These are phyloP conservation scores for Perizoma flavofasciatum DNA, from an alignment of 2,888 invertebrate species.

Conservation along the genomic window DNA sequence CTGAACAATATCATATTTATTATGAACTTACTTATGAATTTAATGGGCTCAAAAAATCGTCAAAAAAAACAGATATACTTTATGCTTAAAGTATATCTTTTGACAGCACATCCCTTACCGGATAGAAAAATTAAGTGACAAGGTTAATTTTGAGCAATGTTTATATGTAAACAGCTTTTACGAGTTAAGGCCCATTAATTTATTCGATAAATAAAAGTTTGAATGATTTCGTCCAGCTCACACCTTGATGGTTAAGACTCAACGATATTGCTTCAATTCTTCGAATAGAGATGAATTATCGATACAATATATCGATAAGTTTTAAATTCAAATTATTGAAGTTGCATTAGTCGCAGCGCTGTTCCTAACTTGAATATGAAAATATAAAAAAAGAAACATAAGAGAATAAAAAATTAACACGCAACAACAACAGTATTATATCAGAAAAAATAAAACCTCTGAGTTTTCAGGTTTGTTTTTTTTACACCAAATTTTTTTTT, in stretches of 20 bases:
- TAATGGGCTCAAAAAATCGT: too few species aligned
- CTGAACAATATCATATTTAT: not conserved
- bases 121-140: too few species aligned
- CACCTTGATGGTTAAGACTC: slow-evolving; percentile 1
- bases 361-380: not conserved
- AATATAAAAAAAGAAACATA: slow-evolving; percentile 9
- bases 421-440: slow-evolving; percentile 20
- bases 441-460: not conserved
- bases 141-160: too few species aligned
- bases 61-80: too few species aligned
- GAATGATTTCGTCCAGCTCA: not conserved
- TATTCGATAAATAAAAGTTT: too few species aligned
- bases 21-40: too few species aligned
- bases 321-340: slow-evolving; percentile 22
- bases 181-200: too few species aligned
- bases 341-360: slow-evolving; percentile 25
- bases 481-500: too few species aligned
- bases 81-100: too few species aligned
- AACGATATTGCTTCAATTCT: slow-evolving; percentile 1
- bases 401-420: slow-evolving; percentile 2
- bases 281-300: slow-evolving; percentile 12
- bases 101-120: too few species aligned
- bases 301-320: slow-evolving; percentile 12
- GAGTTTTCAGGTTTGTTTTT: too few species aligned
- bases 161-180: too few species aligned